These are phyloP conservation scores for Dasyprocta punctata DNA, from an alignment of 2,113 vertebrate genomes.

Conservation along the genomic window DNA sequence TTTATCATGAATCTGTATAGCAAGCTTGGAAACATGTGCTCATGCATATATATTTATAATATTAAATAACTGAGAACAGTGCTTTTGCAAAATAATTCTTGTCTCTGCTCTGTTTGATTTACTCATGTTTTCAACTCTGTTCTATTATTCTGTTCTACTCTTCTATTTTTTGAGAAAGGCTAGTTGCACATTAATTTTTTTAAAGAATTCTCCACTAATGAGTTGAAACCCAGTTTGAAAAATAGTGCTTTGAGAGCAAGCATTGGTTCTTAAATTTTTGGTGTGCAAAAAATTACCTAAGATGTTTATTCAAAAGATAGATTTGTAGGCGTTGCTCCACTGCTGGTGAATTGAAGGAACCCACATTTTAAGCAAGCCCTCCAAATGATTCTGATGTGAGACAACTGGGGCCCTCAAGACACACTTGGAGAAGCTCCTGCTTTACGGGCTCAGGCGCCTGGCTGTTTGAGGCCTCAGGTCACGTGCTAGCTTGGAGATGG, in stretches of 20 bases:
- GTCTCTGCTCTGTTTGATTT: not conserved
- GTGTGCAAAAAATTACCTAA: not conserved
- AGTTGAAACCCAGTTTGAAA: not conserved
- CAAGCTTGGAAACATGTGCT: not conserved
- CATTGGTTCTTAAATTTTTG: constrained; percentile 8
- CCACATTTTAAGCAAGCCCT: not conserved
- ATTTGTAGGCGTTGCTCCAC: not conserved
- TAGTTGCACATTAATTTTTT: constrained; percentile 27
- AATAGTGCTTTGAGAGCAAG: constrained; percentile 30
- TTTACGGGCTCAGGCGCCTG: not conserved
- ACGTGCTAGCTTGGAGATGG: not conserved
- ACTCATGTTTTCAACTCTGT: constrained; percentile 42
- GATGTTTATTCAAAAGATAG: constrained; percentile 17
- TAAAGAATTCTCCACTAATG: not conserved
- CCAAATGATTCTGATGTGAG: not conserved
- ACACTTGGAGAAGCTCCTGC: not conserved
- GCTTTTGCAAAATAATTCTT: constrained; percentile 11
- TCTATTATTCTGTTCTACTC: not conserved
- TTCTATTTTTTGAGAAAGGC: constrained; percentile 30
- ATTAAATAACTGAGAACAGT: constrained; percentile 29
- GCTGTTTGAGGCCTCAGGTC: not conserved
- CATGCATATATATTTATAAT: not conserved
- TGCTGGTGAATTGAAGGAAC: not conserved
- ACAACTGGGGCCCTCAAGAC: not conserved
- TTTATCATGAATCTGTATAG: not conserved